Base-by-base conservation (phyloP, 2,888 invertebrate genomes). In the Epistrophe grossulariae region DNA sequence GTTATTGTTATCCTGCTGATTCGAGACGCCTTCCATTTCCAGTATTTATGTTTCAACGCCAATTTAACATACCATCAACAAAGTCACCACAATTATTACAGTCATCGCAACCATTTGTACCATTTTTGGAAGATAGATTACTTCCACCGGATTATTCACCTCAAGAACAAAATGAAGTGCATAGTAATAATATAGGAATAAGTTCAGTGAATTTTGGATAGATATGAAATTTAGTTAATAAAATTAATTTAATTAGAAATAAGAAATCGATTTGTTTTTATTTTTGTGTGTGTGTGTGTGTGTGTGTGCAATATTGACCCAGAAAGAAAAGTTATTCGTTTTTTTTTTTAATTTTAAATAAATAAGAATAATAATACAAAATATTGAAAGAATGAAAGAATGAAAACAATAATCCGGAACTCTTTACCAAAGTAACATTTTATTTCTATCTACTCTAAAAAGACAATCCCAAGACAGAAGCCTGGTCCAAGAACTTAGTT, bases 131-230 rank as follows among this genome's bases (percentile, higher is more conserved):
- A 4, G 68, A 68, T 50, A n/a, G 19, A 68, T 10, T 68, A 50
- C 68, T 68, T 38, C 68, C 68, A 17, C 68, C 68, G 4, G 48
- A 31, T 15, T 68, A 11, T 68, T 50, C 68, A 13, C 19, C 15
- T 17, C 38, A 24, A 0, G 68, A 68, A 38, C 31, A 38, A 19
- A 35, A 68, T 50, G 15, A 0, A 50, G 68, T 68, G 35, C 38
- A 68, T 38, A 68, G 19, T 38, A 38, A 35, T 15, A 38, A 24
- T n/a, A 24, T 19, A 8, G 68, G 68, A 17, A 50, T 68, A 2
- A 68, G 50, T 1, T 5, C 68, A 50, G 68, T 19, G 9, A 68
- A 68, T 50, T 50, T 68, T 68, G 68, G 68, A 15, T 68, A 68
- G 3, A 19, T 31, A 50, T 13, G 13, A 60, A 60, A 15, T 17